Evolutionary conservation across 2,888 invertebrate genomes (phyloP), one percentile per base, ranked within the genome.

Genomic region (Spisula subtruncata): DNA sequence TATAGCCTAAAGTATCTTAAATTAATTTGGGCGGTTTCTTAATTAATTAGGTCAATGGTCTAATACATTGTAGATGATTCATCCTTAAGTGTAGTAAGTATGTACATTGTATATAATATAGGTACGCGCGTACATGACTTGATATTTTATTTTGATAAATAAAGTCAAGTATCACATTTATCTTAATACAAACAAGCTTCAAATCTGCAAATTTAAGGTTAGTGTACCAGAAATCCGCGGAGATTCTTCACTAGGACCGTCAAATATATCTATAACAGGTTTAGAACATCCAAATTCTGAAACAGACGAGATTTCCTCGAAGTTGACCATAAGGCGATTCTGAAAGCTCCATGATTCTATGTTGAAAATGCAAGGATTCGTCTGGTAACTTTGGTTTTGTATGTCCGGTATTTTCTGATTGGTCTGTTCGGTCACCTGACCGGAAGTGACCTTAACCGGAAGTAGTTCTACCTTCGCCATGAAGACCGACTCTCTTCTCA

Each of bases 321-420:
- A 92, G 80, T 90, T 83, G 4, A 92, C 75, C 89, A 92, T 89
- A 1, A 92, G 83, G 46, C 86, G 80, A 48, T 92, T 89, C 54
- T 86, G 87, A 83, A 92, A 92, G 41, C 88, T 86, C 92, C 92
- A 92, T n/a, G 91, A 91, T 81, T 92, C 91, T 35, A 92, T 88
- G 32, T 29, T 81, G 6, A 90, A 32, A 46, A 29, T 54, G 75
- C 90, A 90, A 14, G 29, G 60, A 12, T 4, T 66, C 25, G 25
- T 25, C n/a, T 0, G 25, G 25, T 25, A 6, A 25, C 25, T 20
- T 0, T 60, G 6, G n/a, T 25, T 18, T 60, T 60, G 60, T 20
- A n/a, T 60, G 2, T 20, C 60, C 25, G 2, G n/a, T 25, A 8
- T 25, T 66, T 25, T 25, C 25, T 66, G 29, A 35, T 60, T 56